phyloP scores from a whole-genome alignment of 2,113 vertebrate species.

The Pterocles orientalis region DNA sequence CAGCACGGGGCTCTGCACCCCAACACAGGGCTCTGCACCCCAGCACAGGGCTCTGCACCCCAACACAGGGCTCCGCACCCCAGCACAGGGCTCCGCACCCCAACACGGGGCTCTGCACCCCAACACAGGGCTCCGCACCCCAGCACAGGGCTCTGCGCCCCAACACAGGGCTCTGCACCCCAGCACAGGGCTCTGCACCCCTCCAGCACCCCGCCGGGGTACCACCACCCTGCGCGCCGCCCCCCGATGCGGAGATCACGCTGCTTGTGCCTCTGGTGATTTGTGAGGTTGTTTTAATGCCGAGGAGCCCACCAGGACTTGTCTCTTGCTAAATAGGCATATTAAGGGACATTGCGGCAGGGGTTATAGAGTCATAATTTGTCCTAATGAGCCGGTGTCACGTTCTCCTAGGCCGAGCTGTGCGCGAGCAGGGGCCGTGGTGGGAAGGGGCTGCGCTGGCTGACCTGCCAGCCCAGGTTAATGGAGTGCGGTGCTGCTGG shows the following conservation, averaged over 20 bases:
- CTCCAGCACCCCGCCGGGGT: neutral
- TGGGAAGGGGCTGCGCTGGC: slow-evolving; percentile 1
- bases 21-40: no score
- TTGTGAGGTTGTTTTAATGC: slow-evolving; percentile 65
- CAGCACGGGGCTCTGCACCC: no score
- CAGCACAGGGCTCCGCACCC: neutral
- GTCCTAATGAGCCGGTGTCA: slow-evolving; percentile 64
- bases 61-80: no score
- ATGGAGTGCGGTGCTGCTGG: neutral
- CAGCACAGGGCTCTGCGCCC: neutral
- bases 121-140: neutral
- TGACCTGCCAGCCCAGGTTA: slow-evolving; percentile 57
- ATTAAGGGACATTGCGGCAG: slow-evolving; percentile 65
- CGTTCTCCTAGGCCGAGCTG: slow-evolving; percentile 32
- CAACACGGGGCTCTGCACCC: neutral
- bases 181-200: neutral
- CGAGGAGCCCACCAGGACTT: slow-evolving; percentile 64
- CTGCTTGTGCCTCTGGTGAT: slow-evolving; percentile 53
- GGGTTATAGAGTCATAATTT: slow-evolving; percentile 63
- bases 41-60: no score
- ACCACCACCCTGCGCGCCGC: rapidly evolving
- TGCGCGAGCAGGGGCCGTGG: neutral
- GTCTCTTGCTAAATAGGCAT: slow-evolving; percentile 69
- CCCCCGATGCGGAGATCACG: rapidly evolving
- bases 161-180: neutral